Evolutionary conservation across 1,140 invertebrate species (phyloP).

Genomic region (Acromyrmex echinatior): DNA sequence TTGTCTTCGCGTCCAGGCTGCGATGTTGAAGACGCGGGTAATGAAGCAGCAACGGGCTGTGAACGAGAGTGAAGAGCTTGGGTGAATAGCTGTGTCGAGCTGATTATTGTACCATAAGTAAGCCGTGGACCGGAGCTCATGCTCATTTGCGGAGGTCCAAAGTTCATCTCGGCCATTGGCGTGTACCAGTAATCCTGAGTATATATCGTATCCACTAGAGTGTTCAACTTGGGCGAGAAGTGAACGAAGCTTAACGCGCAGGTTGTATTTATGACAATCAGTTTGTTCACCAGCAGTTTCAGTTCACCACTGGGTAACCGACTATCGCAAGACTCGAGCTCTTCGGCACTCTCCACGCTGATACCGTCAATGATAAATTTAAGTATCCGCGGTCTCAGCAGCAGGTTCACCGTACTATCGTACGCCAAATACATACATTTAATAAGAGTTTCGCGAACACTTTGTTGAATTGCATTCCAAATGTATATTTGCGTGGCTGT

Average conservation of each 20-base stretch:
- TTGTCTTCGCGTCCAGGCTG: constrained; percentile 76
- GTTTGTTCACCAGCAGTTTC: constrained; percentile 83
- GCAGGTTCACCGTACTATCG: constrained; percentile 84
- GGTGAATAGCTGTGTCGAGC: constrained; percentile 85
- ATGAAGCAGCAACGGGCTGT: constrained; percentile 13
- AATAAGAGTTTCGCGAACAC: constrained; percentile 82
- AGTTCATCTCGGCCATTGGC: constrained; percentile 85
- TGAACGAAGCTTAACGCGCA: constrained; percentile 84
- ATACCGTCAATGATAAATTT: constrained; percentile 86
- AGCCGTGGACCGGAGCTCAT: constrained; percentile 83
- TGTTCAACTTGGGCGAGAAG: constrained; percentile 83
- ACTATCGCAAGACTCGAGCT: constrained; percentile 84
- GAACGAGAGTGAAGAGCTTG: constrained; percentile 82
- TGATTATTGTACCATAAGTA: constrained; percentile 85
- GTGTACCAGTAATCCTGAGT: constrained; percentile 85
- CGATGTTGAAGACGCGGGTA: constrained; percentile 11
- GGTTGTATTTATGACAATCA: constrained; percentile 84
- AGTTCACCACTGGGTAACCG: constrained; percentile 82
- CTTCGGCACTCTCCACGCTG: constrained; percentile 85
- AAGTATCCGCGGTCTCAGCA: constrained; percentile 83
- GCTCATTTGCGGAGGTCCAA: constrained; percentile 85
- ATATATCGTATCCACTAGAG: constrained; percentile 84
- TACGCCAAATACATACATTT: constrained; percentile 85
- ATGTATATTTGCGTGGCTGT: constrained; percentile 79
- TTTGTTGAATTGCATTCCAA: constrained; percentile 82